phyloP scores from a whole-genome alignment of 2,113 vertebrate genomes.

The Willisornis vidua region DNA sequence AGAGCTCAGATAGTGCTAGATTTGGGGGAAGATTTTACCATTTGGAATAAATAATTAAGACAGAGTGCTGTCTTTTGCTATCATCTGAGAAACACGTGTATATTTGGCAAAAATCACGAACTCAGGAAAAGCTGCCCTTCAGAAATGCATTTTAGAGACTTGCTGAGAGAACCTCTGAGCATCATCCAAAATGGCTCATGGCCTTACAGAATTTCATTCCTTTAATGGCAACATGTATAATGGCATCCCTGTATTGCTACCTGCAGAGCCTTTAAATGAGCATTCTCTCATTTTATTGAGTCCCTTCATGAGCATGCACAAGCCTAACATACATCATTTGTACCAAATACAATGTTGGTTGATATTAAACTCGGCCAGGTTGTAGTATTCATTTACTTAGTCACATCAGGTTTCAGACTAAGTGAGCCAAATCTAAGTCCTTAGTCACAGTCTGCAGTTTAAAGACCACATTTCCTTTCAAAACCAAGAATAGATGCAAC shows the following conservation, averaged over 20 bases:
- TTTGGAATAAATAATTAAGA: neutral
- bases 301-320: neutral
- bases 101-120: neutral
- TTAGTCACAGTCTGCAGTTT: neutral
- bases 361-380: neutral
- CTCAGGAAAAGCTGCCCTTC: neutral
- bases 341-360: neutral
- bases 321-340: neutral
- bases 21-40: neutral
- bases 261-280: neutral
- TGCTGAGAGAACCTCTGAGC: neutral
- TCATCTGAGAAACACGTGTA: neutral
- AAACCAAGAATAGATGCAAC: neutral
- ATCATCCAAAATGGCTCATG: neutral
- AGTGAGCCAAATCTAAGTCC: neutral
- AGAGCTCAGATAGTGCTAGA: neutral
- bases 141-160: neutral
- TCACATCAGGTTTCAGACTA: neutral
- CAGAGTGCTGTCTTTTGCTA: neutral
- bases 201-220: neutral
- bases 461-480: neutral
- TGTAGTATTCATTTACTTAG: neutral
- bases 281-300: neutral
- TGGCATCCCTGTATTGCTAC: neutral
- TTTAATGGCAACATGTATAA: neutral